Percentiles rank a stretch among this genome's conserved stretches.
Conservation (phyloP, 2,797 vertebrate genomes). For the Gymnothorax reevesii region DNA sequence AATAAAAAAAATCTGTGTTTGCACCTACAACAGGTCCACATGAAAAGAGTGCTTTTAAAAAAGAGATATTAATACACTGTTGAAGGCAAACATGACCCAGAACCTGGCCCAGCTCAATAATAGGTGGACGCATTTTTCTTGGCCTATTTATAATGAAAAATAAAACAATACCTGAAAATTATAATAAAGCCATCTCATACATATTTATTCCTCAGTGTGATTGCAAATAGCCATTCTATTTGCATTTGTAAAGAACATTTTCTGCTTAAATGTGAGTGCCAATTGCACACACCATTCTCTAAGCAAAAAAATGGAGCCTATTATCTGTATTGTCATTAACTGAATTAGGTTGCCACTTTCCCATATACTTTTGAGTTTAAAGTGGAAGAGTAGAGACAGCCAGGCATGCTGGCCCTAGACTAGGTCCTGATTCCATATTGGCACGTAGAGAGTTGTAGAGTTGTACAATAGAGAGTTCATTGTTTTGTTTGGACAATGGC, state of each 20-base stretch:
- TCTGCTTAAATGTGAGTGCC: conserved; percentile 4
- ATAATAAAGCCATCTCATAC: not conserved
- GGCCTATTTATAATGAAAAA: not conserved
- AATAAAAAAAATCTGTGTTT: too few species aligned
- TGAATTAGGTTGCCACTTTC: conserved; percentile 13
- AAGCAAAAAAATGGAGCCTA: not conserved
- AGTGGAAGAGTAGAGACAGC: not conserved
- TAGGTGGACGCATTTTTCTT: not conserved
- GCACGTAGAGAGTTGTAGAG: not conserved
- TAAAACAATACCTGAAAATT: not conserved
- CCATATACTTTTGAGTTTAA: not conserved
- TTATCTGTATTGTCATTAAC: not conserved
- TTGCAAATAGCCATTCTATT: conserved; percentile 11
- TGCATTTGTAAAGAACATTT: conserved; percentile 7
- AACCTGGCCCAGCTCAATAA: not conserved
- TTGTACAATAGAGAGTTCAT: not conserved
- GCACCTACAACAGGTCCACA: too few species aligned
- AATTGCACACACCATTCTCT: conserved; percentile 18
- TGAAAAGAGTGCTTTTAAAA: not conserved
- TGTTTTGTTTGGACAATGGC: not conserved
- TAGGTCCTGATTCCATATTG: not conserved
- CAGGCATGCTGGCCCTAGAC: not conserved
- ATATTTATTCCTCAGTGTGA: conserved; percentile 3
- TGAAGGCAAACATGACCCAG: not conserved
- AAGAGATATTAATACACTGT: not conserved